Conservation (phyloP, 2,113 vertebrate species). For the Bos indicus region DNA sequence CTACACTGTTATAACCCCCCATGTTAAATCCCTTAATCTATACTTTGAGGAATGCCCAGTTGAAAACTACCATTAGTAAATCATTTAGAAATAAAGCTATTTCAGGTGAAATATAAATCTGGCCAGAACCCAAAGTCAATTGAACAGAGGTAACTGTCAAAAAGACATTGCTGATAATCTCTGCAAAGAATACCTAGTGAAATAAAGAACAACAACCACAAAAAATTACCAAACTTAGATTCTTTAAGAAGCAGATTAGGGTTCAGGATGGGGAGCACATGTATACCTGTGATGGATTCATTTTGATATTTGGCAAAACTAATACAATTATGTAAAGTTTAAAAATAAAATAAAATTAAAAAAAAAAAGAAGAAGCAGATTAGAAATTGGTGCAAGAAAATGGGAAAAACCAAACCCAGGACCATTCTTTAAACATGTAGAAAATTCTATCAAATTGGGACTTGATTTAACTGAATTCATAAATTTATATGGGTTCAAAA, state of each 20-base stretch:
- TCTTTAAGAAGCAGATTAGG: neutral
- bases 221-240: neutral
- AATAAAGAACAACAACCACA: neutral
- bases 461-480: neutral
- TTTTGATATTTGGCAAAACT: no score
- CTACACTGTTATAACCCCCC: slow-evolving; percentile 64
- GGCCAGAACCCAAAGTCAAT: rapidly evolving
- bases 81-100: neutral
- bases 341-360: no score
- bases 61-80: no score
- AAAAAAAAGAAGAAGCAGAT: no score
- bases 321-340: no score
- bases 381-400: neutral
- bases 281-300: no score
- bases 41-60: neutral
- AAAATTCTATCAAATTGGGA: neutral
- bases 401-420: neutral
- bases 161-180: neutral
- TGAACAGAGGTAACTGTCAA: neutral
- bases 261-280: no score
- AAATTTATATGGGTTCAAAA: neutral
- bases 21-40: slow-evolving; percentile 73
- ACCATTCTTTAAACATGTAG: neutral
- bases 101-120: neutral
- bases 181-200: neutral